Evolutionary conservation across 1,140 invertebrate genomes (phyloP), one percentile per base, ranked within the genome.

Genomic region (Calliopsis andreniformis): DNA sequence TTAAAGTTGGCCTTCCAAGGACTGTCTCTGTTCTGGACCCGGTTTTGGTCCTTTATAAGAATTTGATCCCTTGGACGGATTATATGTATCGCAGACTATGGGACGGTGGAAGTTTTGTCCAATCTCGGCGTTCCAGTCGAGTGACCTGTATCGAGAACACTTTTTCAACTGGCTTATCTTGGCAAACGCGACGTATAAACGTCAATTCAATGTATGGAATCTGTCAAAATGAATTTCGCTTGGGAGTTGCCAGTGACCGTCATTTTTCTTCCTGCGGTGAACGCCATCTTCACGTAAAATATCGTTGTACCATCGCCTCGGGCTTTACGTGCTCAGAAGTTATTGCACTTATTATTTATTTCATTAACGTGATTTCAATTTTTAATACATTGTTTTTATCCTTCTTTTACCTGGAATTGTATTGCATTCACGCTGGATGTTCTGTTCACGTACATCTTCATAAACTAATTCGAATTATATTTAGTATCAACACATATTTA

Each of bases 181-280:
- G 87, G 84, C 86, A 85, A 88, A 86, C 86, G 83, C 89, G 87
- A 90, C 89, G 81, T 86, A 88, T 87, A 90, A 91, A 89, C 90
- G 91, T 92, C 91, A 91, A 91, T 91, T 92, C 90, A 91, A 91
- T 91, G 89, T 91, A 92, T 87, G 90, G 91, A 92, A 91, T 92
- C 90, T 91, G 90, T 92, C 91, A 91, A 91, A 92, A 92, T 91
- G 90, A 91, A 91, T 91, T 91, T 90, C 88, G 85, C 86, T 76
- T 86, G 86, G 88, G 87, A 90, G 86, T 67, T 86, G 79, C 82
- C 63, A 85, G 84, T 80, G 81, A 87, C 88, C 82, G 87, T 88
- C 90, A 91, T 92, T 91, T 92, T 91, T 92, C 91, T 92, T 91
- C 85, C 84, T 80, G 83, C 87, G 82, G 84, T 85, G 87, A 91